Conservation (phyloP, 2,888 invertebrate species). For the Platycheirus rosarum region DNA sequence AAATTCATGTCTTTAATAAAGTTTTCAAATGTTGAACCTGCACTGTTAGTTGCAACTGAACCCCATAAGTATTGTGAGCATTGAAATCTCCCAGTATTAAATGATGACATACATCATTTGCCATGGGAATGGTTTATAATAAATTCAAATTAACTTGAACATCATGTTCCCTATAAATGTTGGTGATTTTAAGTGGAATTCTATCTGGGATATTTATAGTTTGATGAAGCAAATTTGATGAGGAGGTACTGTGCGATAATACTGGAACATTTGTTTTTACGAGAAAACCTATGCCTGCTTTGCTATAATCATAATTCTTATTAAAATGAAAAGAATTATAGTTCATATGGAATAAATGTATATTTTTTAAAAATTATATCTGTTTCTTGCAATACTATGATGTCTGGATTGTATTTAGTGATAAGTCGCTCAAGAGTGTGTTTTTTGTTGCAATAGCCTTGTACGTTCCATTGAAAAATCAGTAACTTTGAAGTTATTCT, state of each 20-base stretch:
- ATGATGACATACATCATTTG: slow-evolving; percentile 2
- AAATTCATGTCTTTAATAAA: neutral
- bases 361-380: slow-evolving; percentile 15
- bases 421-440: no score
- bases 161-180: no score
- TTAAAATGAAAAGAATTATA: slow-evolving; percentile 11
- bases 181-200: neutral
- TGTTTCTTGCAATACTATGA: no score
- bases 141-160: neutral
- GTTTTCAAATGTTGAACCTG: slow-evolving; percentile 1
- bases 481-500: no score
- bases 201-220: neutral
- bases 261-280: neutral
- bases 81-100: no score
- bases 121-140: neutral
- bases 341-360: slow-evolving; percentile 1
- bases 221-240: neutral
- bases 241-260: neutral
- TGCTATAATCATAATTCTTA: no score
- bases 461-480: no score
- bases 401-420: no score
- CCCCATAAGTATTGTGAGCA: no score
- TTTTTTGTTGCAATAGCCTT: no score
- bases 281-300: slow-evolving; percentile 1
- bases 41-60: neutral